Evolutionary conservation across 2,113 vertebrate species (phyloP), one percentile per base, ranked within the genome.

Genomic region (Campylomormyrus tamandua): DNA sequence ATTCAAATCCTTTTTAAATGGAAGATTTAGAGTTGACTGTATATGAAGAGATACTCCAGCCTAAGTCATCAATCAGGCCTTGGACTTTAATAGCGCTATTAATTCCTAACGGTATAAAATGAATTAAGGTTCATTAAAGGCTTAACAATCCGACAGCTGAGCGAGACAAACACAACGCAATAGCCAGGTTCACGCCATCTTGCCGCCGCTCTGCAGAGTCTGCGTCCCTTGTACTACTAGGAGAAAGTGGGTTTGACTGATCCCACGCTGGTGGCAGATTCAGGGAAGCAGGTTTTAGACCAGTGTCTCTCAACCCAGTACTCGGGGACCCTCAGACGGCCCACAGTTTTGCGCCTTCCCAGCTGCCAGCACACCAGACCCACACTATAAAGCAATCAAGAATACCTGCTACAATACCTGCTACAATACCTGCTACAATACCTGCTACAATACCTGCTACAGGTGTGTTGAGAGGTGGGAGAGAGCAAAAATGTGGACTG

Each of bases 1-100:
- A 87, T 87, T 87, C 85, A 87, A 35, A 87, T 53, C 85, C 49
- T 53, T 87, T 87, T 87, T 87, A 87, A 53, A 6, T 27, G 13
- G 11, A 35, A 35, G 85, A 87, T 84, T 84, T 84, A 48, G 21
- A 53, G 48, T 11, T 53, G 85, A 87, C 50, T 10, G 50, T 87
- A 27, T 56, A 48, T 87, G 85, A 48, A 52, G 50, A 50, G 50
- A 53, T 50, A 31, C 48, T 6, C 49, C 45, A 80, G 74, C 27
- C 35, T 42, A 80, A 80, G 17, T 15, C 35, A 80, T 80, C 35
- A 80, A 42, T 80, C 74, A 80, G 74, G 31, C 74, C 35, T 42
- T 39, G 17, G 35, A 80, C 5, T 19, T 42, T 80, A 39, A 80
- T 80, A 19, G 74, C 5, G 13, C 74, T 17, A 42, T 80, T 80